Conservation (phyloP, 2,888 invertebrate genomes). For the Heliconius ethilla region DNA sequence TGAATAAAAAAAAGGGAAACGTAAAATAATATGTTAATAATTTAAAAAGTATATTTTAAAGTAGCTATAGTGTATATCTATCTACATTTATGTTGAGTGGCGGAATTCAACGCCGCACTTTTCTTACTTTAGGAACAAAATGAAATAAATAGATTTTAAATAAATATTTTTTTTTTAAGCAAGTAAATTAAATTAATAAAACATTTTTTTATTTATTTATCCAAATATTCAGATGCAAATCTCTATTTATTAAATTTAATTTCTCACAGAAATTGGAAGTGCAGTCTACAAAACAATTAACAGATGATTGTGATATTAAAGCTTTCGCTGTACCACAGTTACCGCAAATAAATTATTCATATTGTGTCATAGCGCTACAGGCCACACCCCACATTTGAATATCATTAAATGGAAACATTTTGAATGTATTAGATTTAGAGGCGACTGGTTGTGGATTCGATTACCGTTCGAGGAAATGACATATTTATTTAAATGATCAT, state of each 20-base stretch:
- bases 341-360: conserved; percentile 33
- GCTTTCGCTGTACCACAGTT: conserved; percentile 15
- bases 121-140: too few species aligned
- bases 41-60: too few species aligned
- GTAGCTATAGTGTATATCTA: too few species aligned
- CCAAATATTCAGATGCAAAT: not conserved
- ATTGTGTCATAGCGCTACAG: conserved; percentile 10
- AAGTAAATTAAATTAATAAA: not conserved
- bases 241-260: not conserved
- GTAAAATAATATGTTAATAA: too few species aligned
- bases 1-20: too few species aligned
- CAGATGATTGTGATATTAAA: conserved; percentile 30
- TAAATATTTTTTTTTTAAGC: too few species aligned
- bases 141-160: too few species aligned
- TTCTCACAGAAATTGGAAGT: not conserved
- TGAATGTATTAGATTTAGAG: not conserved
- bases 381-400: not conserved
- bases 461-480: too few species aligned
- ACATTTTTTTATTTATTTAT: not conserved
- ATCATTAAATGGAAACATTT: not conserved
- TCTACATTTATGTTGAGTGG: not conserved
- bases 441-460: too few species aligned
- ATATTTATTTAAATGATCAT: too few species aligned
- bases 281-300: conserved; percentile 25
- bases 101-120: not conserved